phyloP scores from a whole-genome alignment of 1,140 invertebrate species.

The Nasonia vitripennis region DNA sequence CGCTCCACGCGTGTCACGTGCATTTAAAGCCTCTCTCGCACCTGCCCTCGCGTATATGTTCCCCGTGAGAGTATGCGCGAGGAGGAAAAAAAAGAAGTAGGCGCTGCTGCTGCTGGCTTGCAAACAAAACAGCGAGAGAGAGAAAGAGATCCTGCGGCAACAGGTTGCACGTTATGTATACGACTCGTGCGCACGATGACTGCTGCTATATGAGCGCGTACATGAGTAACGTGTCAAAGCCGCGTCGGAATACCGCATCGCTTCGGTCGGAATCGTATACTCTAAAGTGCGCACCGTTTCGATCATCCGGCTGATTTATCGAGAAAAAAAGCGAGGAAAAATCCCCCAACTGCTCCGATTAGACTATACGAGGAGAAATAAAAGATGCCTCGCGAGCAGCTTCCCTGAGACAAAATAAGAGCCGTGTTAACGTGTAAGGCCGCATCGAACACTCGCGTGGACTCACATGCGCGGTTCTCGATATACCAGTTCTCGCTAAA shows the following conservation, averaged over 20 bases:
- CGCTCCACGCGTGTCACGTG: neutral
- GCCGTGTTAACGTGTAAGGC: too few relatives aligned
- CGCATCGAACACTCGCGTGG: too few relatives aligned
- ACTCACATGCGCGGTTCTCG: too few relatives aligned
- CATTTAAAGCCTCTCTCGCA: neutral
- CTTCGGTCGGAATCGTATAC: too few relatives aligned
- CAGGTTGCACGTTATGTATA: neutral
- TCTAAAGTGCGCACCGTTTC: too few relatives aligned
- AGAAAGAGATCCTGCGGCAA: neutral
- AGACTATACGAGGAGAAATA: too few relatives aligned
- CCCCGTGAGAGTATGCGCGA: neutral
- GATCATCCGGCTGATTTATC: too few relatives aligned
- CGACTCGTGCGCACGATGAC: neutral
- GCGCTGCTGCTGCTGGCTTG: neutral
- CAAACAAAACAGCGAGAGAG: neutral
- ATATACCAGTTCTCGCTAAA: too few relatives aligned
- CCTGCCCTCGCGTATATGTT: neutral
- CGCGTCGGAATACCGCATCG: neutral
- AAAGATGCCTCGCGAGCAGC: too few relatives aligned
- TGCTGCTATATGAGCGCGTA: neutral
- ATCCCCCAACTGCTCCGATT: too few relatives aligned
- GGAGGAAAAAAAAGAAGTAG: neutral
- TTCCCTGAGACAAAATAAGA: too few relatives aligned
- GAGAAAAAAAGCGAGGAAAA: too few relatives aligned
- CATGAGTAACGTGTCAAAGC: neutral